Base-by-base conservation (phyloP, 1,140 invertebrate species). In the Psix sp. region DNA sequence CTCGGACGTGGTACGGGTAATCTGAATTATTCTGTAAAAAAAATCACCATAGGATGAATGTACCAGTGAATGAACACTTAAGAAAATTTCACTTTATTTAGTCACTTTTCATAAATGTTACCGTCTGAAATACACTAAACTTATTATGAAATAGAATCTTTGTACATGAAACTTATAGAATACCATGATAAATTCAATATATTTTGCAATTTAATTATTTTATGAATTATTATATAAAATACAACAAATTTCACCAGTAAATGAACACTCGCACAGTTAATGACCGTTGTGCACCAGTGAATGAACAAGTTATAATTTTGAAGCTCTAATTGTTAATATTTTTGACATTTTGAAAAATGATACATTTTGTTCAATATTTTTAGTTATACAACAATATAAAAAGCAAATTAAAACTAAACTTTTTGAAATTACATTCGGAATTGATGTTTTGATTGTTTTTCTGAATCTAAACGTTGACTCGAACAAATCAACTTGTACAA, bases 361-460 rank as follows among this genome's bases (percentile, higher is more conserved):
- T 29, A 29, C 26, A 29, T 3, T 29, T 29, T 29, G 26, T 29
- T 29, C n/a, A 29, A 7, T 29, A 29, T 29, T 29, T 29, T 29
- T 29, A 3, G 26, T 24, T 24, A 24, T 24, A 24, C 21, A 24
- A 29, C 26, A 29, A 29, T 29, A 29, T 29, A 3, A 3, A 7
- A 29, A 29, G 26, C 26, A 29, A 29, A 29, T 29, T 29, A 3
- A 7, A 29, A 29, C 26, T 29, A 2, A 29, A 29, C 7, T 3
- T 29, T 29, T 3, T 29, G 2, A 29, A 29, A 29, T 29, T 7
- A 29, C 26, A 29, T 24, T 24, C n/a, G 7, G 26, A 7, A 29
- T 24, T 9, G 21, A 24, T 24, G 21, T 24, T 24, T 24, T 24
- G 21, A 24, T 24, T 9, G 21, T 24, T 24, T 24, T 24, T 24